phyloP scores from a whole-genome alignment of 2,888 invertebrate genomes.

The Physocephala rufipes region DNA sequence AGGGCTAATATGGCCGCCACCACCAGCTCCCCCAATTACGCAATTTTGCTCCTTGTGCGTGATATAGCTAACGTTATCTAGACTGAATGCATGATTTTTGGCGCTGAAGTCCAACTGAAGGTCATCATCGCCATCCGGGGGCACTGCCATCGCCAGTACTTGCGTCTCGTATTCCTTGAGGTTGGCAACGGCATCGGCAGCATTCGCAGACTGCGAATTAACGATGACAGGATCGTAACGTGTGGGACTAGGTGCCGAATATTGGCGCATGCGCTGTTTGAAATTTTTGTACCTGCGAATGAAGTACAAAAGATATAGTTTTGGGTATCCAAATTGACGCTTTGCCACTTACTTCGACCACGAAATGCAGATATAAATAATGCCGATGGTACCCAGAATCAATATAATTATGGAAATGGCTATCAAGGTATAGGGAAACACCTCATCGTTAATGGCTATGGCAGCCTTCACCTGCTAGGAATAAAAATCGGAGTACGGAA shows the following conservation, averaged over 20 bases:
- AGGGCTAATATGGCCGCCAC: conserved; percentile 77
- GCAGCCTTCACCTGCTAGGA: conserved; percentile 66
- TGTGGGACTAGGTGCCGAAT: conserved; percentile 72
- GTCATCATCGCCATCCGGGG: conserved; percentile 84
- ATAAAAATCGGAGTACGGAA: neutral
- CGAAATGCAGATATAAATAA: conserved; percentile 91
- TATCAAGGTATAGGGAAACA: conserved; percentile 89
- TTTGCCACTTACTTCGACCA: conserved; percentile 81
- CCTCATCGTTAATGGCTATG: conserved; percentile 72
- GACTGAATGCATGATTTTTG: conserved; percentile 85
- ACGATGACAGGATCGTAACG: conserved; percentile 76
- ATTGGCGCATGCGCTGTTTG: conserved; percentile 83
- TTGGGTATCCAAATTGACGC: too few species aligned
- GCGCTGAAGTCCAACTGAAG: conserved; percentile 87
- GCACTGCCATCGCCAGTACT: conserved; percentile 90
- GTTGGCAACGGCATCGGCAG: conserved; percentile 68
- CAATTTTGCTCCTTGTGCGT: conserved; percentile 75
- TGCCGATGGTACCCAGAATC: conserved; percentile 85
- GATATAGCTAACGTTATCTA: conserved; percentile 89
- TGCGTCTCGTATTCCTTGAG: conserved; percentile 95
- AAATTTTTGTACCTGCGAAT: conserved; percentile 81
- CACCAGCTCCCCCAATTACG: conserved; percentile 42
- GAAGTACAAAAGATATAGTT: neutral
- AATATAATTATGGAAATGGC: conserved; percentile 90
- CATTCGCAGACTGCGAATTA: conserved; percentile 65